Evolutionary conservation across 2,888 invertebrate species (phyloP), one percentile per base, ranked within the genome.

Genomic region (Drosophila aldrichi): DNA sequence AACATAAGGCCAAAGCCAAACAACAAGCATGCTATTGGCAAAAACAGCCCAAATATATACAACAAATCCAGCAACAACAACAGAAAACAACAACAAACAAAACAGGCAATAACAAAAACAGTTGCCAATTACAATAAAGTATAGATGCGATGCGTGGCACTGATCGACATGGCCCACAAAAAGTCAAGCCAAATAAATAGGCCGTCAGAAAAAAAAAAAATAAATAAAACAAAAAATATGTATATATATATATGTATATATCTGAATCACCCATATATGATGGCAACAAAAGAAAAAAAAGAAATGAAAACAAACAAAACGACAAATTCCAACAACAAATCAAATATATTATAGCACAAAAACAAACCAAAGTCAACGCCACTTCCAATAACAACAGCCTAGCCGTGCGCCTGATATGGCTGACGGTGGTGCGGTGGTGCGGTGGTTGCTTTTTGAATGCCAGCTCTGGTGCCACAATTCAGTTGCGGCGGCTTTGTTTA

Each of bases 261-360:
- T 38, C 2, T 16, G 16, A 29, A 29, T 29, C 29, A 29, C 29
- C 38, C n/a, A 52, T 25, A 52, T 40, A 60, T 54, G 34, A 46
- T 46, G 18, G 25, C 16, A 20, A 18, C 44, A 56, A 18, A 48
- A 57, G 46, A 25, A 25, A 48, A 76, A 54, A 25, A 25, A 0
- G 0, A 7, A 14, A n/a, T 16, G 48, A 55, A 44, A 49, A 44
- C 40, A 59, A 70, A 55, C 73, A 76, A 71, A 81, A 66, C 52
- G 66, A 36, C 63, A 69, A 79, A 77, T 79, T 63, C 74, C 76
- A 81, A 60, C 87, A 86, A 86, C 84, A 86, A 89, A 89, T 87
- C 89, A 87, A 88, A 89, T 89, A 87, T 87, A 89, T 87, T 89
- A 89, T 84, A 77, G 84, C 85, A 71, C 70, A 88, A 84, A 89